Percentiles rank a stretch among this genome's conserved stretches.
These are phyloP conservation scores for Bombyx mori DNA, from an alignment of 1,140 invertebrate species.

Conservation along the genomic window DNA sequence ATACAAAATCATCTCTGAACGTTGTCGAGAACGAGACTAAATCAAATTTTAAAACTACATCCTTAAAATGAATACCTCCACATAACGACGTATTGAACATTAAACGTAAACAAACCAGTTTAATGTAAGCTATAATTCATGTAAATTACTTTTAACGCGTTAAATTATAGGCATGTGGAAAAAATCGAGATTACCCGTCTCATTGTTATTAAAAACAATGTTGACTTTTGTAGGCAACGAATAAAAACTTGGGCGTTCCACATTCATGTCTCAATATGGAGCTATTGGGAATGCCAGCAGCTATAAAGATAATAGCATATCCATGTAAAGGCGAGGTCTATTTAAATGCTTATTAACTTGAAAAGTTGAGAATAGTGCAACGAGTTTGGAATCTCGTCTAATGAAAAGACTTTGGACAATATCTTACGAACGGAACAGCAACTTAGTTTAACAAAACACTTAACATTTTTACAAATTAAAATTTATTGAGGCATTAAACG, in stretches of 20 bases:
- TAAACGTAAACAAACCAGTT: too few species aligned
- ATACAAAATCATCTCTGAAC: too few species aligned
- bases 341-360: conserved; percentile 16
- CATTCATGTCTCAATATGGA: conserved; percentile 13
- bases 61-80: too few species aligned
- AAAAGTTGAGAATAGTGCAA: conserved; percentile 8
- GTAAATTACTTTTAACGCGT: too few species aligned
- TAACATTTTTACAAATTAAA: conserved; percentile 5
- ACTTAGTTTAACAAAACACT: background rate
- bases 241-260: conserved; percentile 11
- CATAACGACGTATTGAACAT: too few species aligned
- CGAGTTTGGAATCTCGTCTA: conserved; percentile 8
- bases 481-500: background rate
- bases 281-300: conserved; percentile 13
- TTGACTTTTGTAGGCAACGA: conserved; percentile 17
- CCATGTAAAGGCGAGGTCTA: conserved; percentile 16
- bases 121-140: too few species aligned
- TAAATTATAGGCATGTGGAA: background rate
- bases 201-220: conserved; percentile 15
- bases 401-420: conserved; percentile 4
- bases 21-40: too few species aligned
- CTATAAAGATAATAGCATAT: conserved; percentile 17
- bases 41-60: too few species aligned
- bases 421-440: too few species aligned
- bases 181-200: conserved; percentile 21